phyloP scores from a whole-genome alignment of 2,888 invertebrate genomes.

The Corythucha ciliata region DNA sequence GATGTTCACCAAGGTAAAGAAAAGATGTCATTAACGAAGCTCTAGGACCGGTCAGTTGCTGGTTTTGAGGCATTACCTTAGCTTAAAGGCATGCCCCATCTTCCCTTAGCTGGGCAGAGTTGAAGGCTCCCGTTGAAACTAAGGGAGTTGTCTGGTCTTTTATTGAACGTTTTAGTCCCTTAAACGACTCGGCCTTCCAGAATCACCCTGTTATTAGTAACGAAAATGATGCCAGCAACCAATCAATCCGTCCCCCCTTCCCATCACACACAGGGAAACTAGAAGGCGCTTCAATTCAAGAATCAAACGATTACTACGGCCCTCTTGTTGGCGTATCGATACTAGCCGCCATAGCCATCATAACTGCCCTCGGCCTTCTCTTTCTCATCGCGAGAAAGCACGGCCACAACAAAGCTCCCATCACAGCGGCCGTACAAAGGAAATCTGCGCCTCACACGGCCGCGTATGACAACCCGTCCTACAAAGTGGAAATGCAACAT shows the following conservation, averaged over 20 bases:
- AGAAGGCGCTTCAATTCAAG: constrained; percentile 40
- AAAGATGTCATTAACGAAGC: not conserved
- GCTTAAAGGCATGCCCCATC: too few relatives aligned
- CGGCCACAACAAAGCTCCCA: constrained; percentile 62
- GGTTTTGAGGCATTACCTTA: too few relatives aligned
- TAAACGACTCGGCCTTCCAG: too few relatives aligned
- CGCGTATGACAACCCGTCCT: constrained; percentile 88
- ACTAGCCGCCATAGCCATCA: constrained; percentile 72
- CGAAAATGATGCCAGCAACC: too few relatives aligned
- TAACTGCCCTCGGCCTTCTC: constrained; percentile 68
- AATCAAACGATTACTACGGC: constrained; percentile 70
- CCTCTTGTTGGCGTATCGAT: constrained; percentile 81
- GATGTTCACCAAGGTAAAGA: constrained; percentile 47
- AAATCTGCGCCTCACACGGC: constrained; percentile 43
- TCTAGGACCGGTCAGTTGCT: too few relatives aligned
- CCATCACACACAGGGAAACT: constrained; percentile 51
- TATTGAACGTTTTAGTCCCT: too few relatives aligned
- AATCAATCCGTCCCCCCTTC: too few relatives aligned
- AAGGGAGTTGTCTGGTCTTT: too few relatives aligned
- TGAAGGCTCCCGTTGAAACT: too few relatives aligned
- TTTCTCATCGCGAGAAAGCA: constrained; percentile 68
- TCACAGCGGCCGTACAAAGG: constrained; percentile 59
- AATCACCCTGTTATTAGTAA: too few relatives aligned
- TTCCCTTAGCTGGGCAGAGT: too few relatives aligned
- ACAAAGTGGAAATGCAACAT: constrained; percentile 87